Conservation (phyloP, 2,888 invertebrate genomes). For the Ceriagrion tenellum region DNA sequence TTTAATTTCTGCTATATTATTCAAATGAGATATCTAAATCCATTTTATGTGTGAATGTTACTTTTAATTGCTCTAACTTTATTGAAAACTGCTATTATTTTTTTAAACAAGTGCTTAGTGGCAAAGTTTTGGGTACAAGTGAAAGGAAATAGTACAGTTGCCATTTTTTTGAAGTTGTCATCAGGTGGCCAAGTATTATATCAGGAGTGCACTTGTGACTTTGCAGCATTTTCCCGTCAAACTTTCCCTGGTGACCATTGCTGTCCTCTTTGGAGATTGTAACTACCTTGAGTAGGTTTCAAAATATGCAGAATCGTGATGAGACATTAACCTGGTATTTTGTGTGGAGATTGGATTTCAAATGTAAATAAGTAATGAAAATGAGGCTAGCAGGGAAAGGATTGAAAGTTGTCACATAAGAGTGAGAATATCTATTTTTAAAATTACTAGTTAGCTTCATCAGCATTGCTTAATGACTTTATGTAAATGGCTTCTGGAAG, state of each 20-base stretch:
- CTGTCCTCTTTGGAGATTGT: not conserved
- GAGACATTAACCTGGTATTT: not conserved
- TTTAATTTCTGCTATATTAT: not conserved
- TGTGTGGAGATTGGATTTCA: not conserved
- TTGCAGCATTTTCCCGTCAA: not conserved
- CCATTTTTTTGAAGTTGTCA: not conserved
- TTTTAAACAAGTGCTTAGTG: not conserved
- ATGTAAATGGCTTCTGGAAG: not conserved
- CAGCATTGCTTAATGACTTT: constrained; percentile 15
- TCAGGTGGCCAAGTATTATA: constrained; percentile 17
- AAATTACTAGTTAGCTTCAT: not conserved
- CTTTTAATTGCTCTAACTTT: not conserved
- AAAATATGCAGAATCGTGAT: not conserved
- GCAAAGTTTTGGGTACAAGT: not conserved
- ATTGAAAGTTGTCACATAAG: not conserved
- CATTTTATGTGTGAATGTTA: not conserved
- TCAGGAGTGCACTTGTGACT: constrained; percentile 10
- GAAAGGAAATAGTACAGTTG: not conserved
- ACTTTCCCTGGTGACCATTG: not conserved
- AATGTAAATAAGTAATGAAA: not conserved
- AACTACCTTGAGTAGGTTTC: not conserved
- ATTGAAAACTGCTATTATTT: not conserved
- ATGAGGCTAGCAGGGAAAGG: constrained; percentile 2
- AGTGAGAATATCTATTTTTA: not conserved
- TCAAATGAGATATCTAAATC: not conserved